These are phyloP conservation scores for Charadrius vociferus DNA, from an alignment of 2,113 vertebrate species.

Conservation along the genomic window DNA sequence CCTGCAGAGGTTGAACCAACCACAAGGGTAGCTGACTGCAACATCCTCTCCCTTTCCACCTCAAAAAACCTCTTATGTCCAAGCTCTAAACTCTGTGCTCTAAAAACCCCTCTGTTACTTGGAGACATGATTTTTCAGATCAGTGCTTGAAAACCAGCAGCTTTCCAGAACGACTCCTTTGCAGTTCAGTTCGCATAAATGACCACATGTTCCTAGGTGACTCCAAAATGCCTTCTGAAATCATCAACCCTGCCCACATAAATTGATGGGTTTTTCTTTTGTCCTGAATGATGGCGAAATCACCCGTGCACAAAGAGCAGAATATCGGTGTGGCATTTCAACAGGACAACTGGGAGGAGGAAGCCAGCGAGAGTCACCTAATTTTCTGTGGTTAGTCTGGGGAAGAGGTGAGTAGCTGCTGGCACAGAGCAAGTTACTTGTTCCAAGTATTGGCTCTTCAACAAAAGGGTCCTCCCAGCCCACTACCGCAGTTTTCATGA, in stretches of 20 bases:
- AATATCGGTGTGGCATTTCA: not conserved
- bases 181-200: not conserved
- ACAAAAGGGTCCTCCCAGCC: no score
- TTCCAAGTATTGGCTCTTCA: no score
- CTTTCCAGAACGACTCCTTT: not conserved
- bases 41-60: not conserved
- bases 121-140: not conserved
- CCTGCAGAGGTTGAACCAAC: not conserved
- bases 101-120: not conserved
- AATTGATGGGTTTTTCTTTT: not conserved
- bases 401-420: no score
- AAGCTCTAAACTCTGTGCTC: not conserved
- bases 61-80: not conserved
- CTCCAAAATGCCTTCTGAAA: not conserved
- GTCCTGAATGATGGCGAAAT: not conserved
- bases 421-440: no score
- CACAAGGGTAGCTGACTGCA: not conserved
- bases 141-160: not conserved
- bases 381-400: no score
- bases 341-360: not conserved
- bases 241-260: not conserved
- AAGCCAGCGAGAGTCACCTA: not conserved
- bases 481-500: no score
- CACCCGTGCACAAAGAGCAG: not conserved
- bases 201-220: not conserved